A percentile compares a stretch with the other conserved stretches of the same genome.
These are phyloP conservation scores for Eupeodes corollae DNA, from an alignment of 1,140 invertebrate species.

Conservation along the genomic window DNA sequence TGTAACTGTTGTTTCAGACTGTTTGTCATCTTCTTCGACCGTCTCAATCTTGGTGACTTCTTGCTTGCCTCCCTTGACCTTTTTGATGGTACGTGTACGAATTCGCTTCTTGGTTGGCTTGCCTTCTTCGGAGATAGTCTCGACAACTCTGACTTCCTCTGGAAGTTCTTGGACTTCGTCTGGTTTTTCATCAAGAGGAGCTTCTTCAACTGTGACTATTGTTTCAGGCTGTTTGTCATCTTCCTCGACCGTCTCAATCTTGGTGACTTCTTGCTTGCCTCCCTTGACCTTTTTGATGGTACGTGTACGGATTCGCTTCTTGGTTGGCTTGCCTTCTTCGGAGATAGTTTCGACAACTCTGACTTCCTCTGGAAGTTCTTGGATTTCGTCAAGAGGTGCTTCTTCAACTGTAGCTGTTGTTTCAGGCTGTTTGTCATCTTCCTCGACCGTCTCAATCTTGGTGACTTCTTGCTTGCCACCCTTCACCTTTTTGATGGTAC, in stretches of 20 bases:
- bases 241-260: constrained; percentile 9
- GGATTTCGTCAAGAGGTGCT: constrained; percentile 6
- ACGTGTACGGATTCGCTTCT: constrained; percentile 11
- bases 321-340: constrained; percentile 18
- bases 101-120: constrained; percentile 8
- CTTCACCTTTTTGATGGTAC: constrained; percentile 22
- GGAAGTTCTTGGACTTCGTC: constrained; percentile 6
- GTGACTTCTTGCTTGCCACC: constrained; percentile 24
- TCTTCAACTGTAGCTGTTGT: constrained; percentile 13
- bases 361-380: constrained; percentile 21
- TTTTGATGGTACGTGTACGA: constrained; percentile 21
- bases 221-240: constrained; percentile 10
- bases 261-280: constrained; percentile 10
- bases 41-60: constrained; percentile 12
- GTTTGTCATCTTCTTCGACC: constrained; percentile 17
- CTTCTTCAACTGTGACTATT: constrained; percentile 8
- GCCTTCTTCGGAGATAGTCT: constrained; percentile 8
- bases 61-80: constrained; percentile 13
- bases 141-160: constrained; percentile 9
- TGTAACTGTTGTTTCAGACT: constrained; percentile 20
- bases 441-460: constrained; percentile 25
- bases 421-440: constrained; percentile 22
- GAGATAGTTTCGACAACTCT: constrained; percentile 25
- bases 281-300: constrained; percentile 10
- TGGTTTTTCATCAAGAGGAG: constrained; percentile 6